phyloP scores from a whole-genome alignment of 2,797 vertebrate species.

The Periophthalmus magnuspinnatus region DNA sequence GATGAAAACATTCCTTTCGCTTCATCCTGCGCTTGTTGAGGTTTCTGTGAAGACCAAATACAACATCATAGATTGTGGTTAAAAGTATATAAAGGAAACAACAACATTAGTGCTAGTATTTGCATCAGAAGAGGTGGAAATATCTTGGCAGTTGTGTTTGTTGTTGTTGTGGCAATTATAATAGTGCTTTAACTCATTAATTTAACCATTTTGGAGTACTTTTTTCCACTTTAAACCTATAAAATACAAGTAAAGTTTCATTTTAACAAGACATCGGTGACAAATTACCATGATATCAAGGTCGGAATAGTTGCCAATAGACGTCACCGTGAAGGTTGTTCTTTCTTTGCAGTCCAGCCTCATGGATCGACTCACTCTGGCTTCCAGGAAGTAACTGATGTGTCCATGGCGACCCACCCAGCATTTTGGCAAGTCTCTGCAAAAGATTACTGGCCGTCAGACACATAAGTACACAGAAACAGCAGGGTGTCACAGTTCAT shows the following conservation, averaged over 20 bases:
- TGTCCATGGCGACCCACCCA: conserved; percentile 5
- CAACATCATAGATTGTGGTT: background rate
- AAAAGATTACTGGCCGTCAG: background rate
- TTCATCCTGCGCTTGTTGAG: background rate
- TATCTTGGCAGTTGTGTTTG: background rate
- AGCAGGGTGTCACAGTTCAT: background rate
- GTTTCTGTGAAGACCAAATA: background rate
- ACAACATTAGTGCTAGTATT: background rate
- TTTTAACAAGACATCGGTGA: background rate
- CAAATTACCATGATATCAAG: conserved; percentile 4
- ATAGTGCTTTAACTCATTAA: background rate
- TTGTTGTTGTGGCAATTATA: background rate
- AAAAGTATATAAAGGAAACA: background rate
- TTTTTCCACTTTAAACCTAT: background rate
- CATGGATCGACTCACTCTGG: conserved; percentile 4
- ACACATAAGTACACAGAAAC: background rate
- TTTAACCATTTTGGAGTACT: background rate
- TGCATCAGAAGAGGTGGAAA: background rate
- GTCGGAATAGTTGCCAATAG: background rate
- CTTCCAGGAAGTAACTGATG: background rate
- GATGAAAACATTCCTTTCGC: conserved; percentile 7
- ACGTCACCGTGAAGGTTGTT: background rate
- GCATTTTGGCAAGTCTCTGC: background rate
- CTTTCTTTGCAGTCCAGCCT: conserved; percentile 1
- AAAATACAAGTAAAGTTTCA: no score